phyloP scores from a whole-genome alignment of 2,113 vertebrate species.

The Sclerurus mexicanus region DNA sequence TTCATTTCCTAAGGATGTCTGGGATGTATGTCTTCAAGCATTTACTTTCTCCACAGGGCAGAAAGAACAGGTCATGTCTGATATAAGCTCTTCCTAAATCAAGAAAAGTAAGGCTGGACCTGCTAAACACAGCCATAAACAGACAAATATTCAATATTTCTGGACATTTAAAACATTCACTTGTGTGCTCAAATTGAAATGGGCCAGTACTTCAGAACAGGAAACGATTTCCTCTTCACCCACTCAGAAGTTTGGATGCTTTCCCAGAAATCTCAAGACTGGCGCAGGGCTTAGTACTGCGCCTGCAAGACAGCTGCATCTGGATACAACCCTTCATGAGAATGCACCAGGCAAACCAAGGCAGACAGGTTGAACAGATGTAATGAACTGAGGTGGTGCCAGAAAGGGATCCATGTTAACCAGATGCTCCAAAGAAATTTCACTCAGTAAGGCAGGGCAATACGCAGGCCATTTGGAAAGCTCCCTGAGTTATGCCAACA shows the following conservation, averaged over 20 bases:
- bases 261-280: conserved; percentile 60
- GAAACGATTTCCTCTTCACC: conserved; percentile 48
- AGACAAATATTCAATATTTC: not conserved
- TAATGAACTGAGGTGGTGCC: not conserved
- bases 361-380: conserved; percentile 27
- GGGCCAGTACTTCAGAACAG: conserved; percentile 37
- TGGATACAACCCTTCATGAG: conserved; percentile 17
- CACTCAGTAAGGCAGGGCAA: not conserved
- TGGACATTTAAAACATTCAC: not conserved
- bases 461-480: not conserved
- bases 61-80: not conserved
- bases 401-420: not conserved
- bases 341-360: conserved; percentile 1
- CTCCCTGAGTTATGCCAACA: not conserved
- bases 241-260: conserved; percentile 47
- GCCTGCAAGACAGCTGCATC: conserved; percentile 50
- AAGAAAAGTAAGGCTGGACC: not conserved
- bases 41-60: not conserved
- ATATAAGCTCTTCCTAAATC: not conserved
- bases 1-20: not conserved
- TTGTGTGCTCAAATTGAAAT: conserved; percentile 8
- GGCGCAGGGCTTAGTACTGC: not conserved
- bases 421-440: not conserved
- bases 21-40: not conserved
- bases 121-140: not conserved